Conservation (phyloP, 2,888 invertebrate species). For the Apeira syringaria region DNA sequence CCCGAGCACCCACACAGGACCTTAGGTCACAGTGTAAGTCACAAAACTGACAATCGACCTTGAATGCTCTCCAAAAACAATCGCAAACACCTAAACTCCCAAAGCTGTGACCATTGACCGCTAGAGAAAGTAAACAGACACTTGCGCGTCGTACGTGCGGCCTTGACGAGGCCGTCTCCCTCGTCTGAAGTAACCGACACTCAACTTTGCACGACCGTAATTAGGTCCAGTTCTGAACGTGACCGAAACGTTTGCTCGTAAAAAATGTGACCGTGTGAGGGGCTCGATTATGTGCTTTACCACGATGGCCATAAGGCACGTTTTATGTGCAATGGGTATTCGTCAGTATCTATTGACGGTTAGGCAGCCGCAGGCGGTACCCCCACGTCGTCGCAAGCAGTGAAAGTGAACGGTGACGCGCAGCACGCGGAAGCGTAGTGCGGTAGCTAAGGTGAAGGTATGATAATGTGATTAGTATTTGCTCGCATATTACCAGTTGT, state of each 20-base stretch:
- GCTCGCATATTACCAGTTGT: conserved; percentile 44
- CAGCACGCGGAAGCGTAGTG: conserved; percentile 66
- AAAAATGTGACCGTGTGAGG: conserved; percentile 32
- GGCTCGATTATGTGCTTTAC: conserved; percentile 44
- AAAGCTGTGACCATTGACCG: conserved; percentile 69
- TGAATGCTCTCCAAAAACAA: conserved; percentile 51
- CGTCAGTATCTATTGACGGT: conserved; percentile 43
- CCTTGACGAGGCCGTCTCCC: conserved; percentile 67
- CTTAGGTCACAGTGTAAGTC: conserved; percentile 18
- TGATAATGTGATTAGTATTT: conserved; percentile 60
- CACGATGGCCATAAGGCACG: conserved; percentile 40
- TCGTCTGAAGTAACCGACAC: conserved; percentile 32
- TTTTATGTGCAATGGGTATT: conserved; percentile 30
- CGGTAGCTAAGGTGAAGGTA: conserved; percentile 65
- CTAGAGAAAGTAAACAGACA: conserved; percentile 73
- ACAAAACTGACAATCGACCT: conserved; percentile 46
- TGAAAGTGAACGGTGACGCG: conserved; percentile 75
- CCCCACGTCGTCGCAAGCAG: conserved; percentile 39
- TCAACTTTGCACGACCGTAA: conserved; percentile 36
- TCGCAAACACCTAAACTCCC: conserved; percentile 39
- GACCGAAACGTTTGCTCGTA: conserved; percentile 40
- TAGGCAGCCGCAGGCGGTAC: conserved; percentile 40
- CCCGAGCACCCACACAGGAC: conserved; percentile 7
- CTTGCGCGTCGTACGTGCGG: conserved; percentile 60
- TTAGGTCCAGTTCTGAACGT: conserved; percentile 45